Percentiles rank a stretch among this genome's conserved stretches.
phyloP scores from a whole-genome alignment of 1,140 invertebrate species.

The Philopotamus ludificatus region DNA sequence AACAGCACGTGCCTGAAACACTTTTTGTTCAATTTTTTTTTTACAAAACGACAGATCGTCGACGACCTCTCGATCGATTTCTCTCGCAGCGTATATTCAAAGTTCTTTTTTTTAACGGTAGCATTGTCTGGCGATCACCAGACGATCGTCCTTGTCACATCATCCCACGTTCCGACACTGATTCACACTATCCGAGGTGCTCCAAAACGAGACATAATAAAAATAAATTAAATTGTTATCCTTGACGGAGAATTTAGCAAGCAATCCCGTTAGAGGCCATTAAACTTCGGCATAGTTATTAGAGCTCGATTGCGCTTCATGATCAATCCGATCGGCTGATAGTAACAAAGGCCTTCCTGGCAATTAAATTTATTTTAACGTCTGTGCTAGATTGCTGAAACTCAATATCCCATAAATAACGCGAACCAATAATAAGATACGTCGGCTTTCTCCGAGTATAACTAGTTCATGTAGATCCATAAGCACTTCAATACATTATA shows the following conservation, averaged over 20 bases:
- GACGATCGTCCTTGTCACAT: conserved; percentile 3
- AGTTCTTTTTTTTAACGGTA: no score
- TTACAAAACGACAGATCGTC: not conserved
- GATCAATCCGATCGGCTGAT: not conserved
- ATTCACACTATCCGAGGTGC: no score
- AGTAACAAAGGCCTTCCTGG: no score
- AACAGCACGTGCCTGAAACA: no score
- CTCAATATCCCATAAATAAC: not conserved
- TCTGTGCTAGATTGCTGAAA: not conserved
- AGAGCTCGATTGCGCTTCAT: not conserved
- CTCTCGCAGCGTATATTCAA: not conserved
- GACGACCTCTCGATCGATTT: not conserved
- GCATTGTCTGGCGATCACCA: not conserved
- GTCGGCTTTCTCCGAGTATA: not conserved
- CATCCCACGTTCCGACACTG: not conserved
- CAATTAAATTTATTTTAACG: no score
- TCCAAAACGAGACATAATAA: no score
- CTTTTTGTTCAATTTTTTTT: no score
- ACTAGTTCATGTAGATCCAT: not conserved
- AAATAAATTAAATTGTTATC: no score
- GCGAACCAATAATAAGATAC: not conserved
- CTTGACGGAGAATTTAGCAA: no score
- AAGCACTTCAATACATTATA: not conserved
- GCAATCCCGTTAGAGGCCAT: not conserved
- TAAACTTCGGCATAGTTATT: not conserved